Evolutionary conservation across 2,888 invertebrate species (phyloP), one percentile per base, ranked within the genome.

Genomic region (Empis stercorea): DNA sequence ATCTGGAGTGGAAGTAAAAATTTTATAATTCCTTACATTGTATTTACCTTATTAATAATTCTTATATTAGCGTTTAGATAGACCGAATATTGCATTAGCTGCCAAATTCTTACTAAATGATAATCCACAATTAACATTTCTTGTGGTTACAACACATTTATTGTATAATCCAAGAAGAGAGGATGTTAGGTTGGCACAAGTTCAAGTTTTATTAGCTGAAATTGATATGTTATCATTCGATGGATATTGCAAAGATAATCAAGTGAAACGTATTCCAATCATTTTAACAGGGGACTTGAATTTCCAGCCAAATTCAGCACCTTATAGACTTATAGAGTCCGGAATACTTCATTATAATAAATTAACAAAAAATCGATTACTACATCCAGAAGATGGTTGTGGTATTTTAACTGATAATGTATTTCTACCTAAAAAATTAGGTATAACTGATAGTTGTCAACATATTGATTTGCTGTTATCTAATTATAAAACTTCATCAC

Each of bases 281-380:
- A 80, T 99, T 50, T 55, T 97, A 50, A 85, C 89, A 5, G 99
- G 99, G 0, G 99, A 99, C 68, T 86, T 97, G 52, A 99, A 97
- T 68, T 79, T 87, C 3, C 72, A 76, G 48, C 89, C 92, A 0
- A 66, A 77, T 39, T 83, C 87, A 37, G 76, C 79, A 3, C 56
- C 56, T 1, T 80, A 85, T 57, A 68, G 76, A 47, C 76, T 91
- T 41, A 66, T 93, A 43, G 75, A 76, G 1, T 70, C 70, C 20
- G 87, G 88, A 14, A 59, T 62, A 41, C 71, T 87, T 56, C 44
- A 63, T 55, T 68, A 65, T 54, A 57, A 71, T 57, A 47, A 70
- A 59, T 61, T 71, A 55, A 48, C 64, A 46, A 50, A 61, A 53
- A 55, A 51, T 30, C 50, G 57, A 14, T 51, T 63, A 46, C 46